phyloP scores from a whole-genome alignment of 1,140 invertebrate species.

The Chironomus striatipennis region DNA sequence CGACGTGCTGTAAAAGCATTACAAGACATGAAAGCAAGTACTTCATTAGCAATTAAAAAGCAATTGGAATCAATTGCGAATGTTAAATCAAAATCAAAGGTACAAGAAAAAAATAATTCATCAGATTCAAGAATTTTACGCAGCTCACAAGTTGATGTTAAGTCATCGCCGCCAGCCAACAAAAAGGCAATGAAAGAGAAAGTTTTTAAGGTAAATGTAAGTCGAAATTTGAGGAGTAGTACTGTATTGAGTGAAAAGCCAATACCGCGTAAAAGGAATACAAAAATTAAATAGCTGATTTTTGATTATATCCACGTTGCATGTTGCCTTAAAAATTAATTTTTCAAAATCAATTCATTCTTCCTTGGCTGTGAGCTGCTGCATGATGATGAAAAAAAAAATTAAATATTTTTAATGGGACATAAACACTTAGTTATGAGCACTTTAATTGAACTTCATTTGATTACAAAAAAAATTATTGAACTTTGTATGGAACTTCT shows the following conservation, averaged over 20 bases:
- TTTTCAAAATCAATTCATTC: neutral
- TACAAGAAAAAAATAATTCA: neutral
- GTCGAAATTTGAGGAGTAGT: neutral
- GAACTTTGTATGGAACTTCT: neutral
- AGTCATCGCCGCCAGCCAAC: neutral
- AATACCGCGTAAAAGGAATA: neutral
- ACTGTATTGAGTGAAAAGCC: neutral
- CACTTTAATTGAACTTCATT: neutral
- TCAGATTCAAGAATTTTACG: neutral
- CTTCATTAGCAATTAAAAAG: neutral
- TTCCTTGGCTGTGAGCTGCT: conserved; percentile 10
- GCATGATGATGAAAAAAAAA: neutral
- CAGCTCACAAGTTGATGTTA: neutral
- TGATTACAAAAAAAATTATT: neutral
- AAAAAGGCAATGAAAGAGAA: neutral
- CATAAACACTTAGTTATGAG: neutral
- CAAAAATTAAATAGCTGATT: neutral
- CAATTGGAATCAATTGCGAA: neutral
- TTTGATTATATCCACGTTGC: neutral
- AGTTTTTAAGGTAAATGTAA: neutral
- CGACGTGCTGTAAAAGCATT: neutral
- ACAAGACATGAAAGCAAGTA: neutral
- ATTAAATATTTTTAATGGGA: too few relatives aligned
- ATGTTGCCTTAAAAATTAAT: neutral
- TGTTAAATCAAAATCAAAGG: neutral